phyloP scores from a whole-genome alignment of 2,888 invertebrate species.

The Globia sparganii region DNA sequence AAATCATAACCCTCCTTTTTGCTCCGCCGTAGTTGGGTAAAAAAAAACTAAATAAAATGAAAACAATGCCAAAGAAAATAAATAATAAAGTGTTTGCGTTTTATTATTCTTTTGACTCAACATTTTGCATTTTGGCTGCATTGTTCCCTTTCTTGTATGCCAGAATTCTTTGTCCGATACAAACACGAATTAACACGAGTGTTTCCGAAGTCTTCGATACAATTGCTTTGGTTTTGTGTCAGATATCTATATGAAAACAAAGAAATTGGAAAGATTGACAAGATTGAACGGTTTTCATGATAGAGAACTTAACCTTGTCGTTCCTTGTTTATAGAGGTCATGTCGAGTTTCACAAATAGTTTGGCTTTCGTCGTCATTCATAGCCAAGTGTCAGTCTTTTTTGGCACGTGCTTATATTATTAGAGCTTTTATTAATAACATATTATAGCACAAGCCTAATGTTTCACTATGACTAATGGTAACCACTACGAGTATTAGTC shows the following conservation, averaged over 20 bases:
- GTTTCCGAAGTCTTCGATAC: neutral
- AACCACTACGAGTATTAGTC: neutral
- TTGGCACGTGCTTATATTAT: neutral
- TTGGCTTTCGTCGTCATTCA: neutral
- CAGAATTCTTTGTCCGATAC: constrained; percentile 4
- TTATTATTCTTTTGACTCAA: neutral
- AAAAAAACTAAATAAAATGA: neutral
- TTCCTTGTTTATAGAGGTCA: neutral
- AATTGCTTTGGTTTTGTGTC: neutral
- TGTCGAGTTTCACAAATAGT: neutral
- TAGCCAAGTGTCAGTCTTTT: neutral
- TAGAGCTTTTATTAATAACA: too few relatives aligned
- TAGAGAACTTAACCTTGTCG: neutral
- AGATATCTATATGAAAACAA: neutral
- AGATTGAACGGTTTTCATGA: neutral
- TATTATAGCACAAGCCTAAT: neutral
- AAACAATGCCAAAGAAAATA: neutral
- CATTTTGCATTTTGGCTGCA: neutral
- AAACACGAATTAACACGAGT: constrained; percentile 6
- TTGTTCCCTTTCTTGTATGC: constrained; percentile 9
- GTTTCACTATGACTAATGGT: neutral
- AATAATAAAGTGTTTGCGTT: neutral
- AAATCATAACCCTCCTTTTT: too few relatives aligned
- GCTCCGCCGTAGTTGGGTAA: too few relatives aligned
- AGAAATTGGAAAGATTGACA: neutral